Percentiles rank a stretch among this genome's conserved stretches.
These are phyloP conservation scores for Atlantisia rogersi DNA, from an alignment of 2,113 vertebrate species.

Conservation along the genomic window DNA sequence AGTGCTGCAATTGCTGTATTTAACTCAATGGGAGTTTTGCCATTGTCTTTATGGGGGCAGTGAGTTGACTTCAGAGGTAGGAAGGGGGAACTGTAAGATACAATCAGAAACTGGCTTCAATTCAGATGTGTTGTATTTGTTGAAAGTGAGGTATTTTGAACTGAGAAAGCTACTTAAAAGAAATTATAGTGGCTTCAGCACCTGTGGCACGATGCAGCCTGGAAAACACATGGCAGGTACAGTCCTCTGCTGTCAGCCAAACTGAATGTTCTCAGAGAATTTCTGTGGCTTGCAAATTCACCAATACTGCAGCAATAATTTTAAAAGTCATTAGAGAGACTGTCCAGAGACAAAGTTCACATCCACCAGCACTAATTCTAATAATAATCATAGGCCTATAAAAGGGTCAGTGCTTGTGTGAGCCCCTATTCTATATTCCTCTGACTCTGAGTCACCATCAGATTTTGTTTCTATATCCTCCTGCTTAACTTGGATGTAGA, in stretches of 20 bases:
- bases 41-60: background rate
- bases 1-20: background rate
- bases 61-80: background rate
- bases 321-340: background rate
- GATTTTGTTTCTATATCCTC: conserved; percentile 23
- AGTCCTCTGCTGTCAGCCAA: background rate
- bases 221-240: background rate
- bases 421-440: background rate
- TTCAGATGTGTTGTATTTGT: background rate
- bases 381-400: background rate
- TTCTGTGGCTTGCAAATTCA: background rate
- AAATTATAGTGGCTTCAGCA: background rate
- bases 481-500: background rate
- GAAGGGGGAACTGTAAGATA: background rate
- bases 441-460: conserved; percentile 3
- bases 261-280: background rate
- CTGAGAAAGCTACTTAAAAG: background rate
- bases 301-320: background rate
- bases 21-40: background rate
- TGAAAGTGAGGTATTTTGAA: background rate
- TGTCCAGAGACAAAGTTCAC: background rate
- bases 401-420: background rate
- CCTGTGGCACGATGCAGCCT: background rate
- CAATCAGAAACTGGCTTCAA: background rate
- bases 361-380: background rate